Evolutionary conservation across 2,888 invertebrate species (phyloP).

Genomic region (Dysmachus trigonus): DNA sequence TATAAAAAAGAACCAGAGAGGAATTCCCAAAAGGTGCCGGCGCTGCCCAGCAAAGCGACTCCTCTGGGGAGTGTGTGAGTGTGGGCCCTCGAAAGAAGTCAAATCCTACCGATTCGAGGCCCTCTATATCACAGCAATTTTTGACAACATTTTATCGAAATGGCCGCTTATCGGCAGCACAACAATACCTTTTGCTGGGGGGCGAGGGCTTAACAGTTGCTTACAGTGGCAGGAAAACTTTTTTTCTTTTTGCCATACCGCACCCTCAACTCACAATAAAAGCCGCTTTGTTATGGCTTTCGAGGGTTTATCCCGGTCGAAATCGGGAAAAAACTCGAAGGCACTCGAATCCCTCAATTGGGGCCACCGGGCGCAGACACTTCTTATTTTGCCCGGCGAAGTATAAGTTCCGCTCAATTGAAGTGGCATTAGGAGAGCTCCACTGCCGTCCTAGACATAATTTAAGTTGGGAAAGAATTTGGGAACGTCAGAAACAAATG

Average conservation of each 20-base stretch:
- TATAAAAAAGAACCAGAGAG: not conserved
- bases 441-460: conserved; percentile 39
- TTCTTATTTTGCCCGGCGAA: conserved; percentile 5
- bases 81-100: not conserved
- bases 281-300: conserved; percentile 17
- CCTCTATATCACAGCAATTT: conserved; percentile 12
- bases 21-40: not conserved
- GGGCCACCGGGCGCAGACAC: not conserved
- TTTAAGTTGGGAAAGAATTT: conserved; percentile 25
- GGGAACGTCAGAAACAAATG: conserved; percentile 40
- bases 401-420: conserved; percentile 43
- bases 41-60: not conserved
- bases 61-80: not conserved
- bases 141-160: conserved; percentile 30
- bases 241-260: not conserved
- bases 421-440: conserved; percentile 32
- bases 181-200: not conserved
- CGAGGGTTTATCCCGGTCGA: conserved; percentile 3
- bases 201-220: conserved; percentile 18
- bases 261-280: conserved; percentile 6
- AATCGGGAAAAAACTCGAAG: not conserved
- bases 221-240: conserved; percentile 23
- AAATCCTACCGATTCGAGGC: not conserved
- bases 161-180: conserved; percentile 14
- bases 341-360: not conserved